Base-by-base conservation (phyloP, 64 coral and sea anemone species). In the Hydrozoanthus tunicans region DNA sequence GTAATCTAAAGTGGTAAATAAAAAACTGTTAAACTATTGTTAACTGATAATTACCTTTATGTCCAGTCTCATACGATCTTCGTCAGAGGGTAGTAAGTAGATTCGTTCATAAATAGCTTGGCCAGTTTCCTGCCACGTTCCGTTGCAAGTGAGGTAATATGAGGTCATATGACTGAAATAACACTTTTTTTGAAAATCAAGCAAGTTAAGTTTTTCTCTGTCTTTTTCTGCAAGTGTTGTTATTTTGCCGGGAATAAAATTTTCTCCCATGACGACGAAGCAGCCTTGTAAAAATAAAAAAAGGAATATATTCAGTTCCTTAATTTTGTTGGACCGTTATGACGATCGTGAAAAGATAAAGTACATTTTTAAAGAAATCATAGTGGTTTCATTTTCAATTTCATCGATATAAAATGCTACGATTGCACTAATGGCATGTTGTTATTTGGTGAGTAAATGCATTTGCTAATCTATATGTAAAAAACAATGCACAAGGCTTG, bases 91-190 rank as follows among this genome's bases (percentile, higher is more conserved):
- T 1, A 82, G 61, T 51, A 82, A 65, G 13, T 51, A 82, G 65
- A 82, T 64, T 9, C 61, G 27, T 65, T 82, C 56, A 14, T 64
- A 82, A 17, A 82, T 12, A 4, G 12, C 17, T 53, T 24, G 14
- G 15, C 80, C 80, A 52, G 17, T 64, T 32, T 82, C 65, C 51
- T 17, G 6, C 80, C 80, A 82, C 8, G 80, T 65, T 17, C 80
- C 80, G 65, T 82, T 82, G 80, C 80, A 82, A 0, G 58, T 27
- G 27, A 65, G 80, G 10, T 82, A 82, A 43, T 17, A 82, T 26
- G 80, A 82, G 15, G 24, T 82, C 14, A 53, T 6, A 14, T 82
- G 80, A 65, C 9, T 43, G 0, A 82, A 51, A 53, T 82, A 82
- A 27, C 80, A 82, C 27, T 8, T 0, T 54, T 53, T 51, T 25